Base-by-base conservation (phyloP, 2,113 vertebrate genomes). In the Oxygymnocypris stewartii region DNA sequence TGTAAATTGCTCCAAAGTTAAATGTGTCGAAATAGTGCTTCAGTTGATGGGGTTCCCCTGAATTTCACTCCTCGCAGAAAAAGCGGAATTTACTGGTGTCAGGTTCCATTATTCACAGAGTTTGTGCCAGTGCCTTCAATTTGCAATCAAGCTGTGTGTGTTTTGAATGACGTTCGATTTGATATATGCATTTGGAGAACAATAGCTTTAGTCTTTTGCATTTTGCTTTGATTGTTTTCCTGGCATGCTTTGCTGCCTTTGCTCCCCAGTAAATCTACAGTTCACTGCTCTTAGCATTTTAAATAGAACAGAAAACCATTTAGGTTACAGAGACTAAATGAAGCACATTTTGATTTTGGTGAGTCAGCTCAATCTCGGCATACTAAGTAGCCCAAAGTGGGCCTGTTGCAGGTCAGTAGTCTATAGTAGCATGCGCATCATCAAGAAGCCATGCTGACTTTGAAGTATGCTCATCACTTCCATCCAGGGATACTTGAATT, bases 1-100 rank as follows among this genome's bases (percentile, higher is more conserved):
- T 96, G 95, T 91, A 96, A 95, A 95, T 95, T 92, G 90, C 88
- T 89, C 88, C 89, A 90, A 89, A 93, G 91, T 90, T 85, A 91
- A 92, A 93, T 92, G 88, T 90, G 90, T 93, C 88, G 91, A 94
- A 93, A 92, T 89, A 80, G 89, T 90, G 88, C 88, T 89, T 47
- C 79, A 86, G 83, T 86, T 89, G 90, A 91, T 87, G 87, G 86
- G 87, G 85, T 84, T 81, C 87, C 88, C 91, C 90, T 93, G 61
- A 87, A 89, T 89, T 61, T 89, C 73, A 85, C 88, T 85, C 77
- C 63, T 88, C 89, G 47, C 40, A 84, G 86, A n/a, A 86, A 51
- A 71, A 12, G 79, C 28, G 76, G 84, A 80, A 82, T 89, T 67
- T 88, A 63, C 85, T 88, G 87, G 88, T 90, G 91, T 63, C 67